These are phyloP conservation scores for Ivindomyrus marchei DNA, from an alignment of 2,113 vertebrate species.

Conservation along the genomic window DNA sequence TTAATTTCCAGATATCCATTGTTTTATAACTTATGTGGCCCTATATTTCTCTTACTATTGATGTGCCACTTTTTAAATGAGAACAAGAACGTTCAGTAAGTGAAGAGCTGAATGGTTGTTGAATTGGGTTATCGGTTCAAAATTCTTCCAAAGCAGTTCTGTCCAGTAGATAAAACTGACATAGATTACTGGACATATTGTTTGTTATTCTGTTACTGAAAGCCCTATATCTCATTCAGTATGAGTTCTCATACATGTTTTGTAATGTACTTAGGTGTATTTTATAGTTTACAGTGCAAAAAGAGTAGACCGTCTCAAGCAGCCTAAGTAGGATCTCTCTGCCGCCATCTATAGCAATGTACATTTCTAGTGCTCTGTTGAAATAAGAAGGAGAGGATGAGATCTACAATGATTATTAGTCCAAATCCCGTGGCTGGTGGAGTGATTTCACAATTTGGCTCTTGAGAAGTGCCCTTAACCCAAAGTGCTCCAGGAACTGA, in stretches of 20 bases:
- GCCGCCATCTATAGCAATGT: not conserved
- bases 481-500: not conserved
- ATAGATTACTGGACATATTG: not conserved
- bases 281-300: not conserved
- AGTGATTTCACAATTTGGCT: not conserved
- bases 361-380: not conserved
- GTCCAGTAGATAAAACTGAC: not conserved
- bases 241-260: not conserved
- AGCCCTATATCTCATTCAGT: not conserved
- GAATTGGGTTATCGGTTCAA: not conserved
- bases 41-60: not conserved
- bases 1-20: not conserved
- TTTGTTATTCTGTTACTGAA: not conserved
- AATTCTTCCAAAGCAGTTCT: not conserved
- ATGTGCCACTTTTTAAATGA: not conserved
- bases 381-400: not conserved
- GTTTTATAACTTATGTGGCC: not conserved
- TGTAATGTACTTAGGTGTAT: not conserved
- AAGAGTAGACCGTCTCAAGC: not conserved
- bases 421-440: not conserved
- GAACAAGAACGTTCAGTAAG: not conserved
- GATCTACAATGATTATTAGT: not conserved
- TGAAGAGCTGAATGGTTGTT: not conserved
- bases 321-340: not conserved
- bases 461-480: not conserved